Evolutionary conservation across 2,113 vertebrate species (phyloP), one percentile per base, ranked within the genome.

Genomic region (Paramisgurnus dabryanus): DNA sequence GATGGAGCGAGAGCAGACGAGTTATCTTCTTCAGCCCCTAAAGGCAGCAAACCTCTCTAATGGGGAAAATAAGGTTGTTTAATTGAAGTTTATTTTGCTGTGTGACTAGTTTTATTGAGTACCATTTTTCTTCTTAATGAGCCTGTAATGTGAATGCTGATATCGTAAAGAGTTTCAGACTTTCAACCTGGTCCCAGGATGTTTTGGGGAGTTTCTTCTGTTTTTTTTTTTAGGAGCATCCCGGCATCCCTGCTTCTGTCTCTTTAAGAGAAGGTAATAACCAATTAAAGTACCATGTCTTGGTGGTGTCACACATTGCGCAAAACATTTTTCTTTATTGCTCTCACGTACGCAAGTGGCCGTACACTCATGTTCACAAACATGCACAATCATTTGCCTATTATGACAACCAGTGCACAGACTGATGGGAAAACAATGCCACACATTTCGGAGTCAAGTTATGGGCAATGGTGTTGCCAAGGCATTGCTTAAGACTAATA

Each of bases 401-500:
- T 18, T 50, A 66, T 76, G 13, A 66, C 53, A 76, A 55, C 27
- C 61, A 39, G 15, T 41, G 7, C 58, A 5, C 40, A 73, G 53
- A 60, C 39, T 43, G 50, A 75, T 75, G 72, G 74, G 45, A 76
- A 76, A 50, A 13, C 39, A 61, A 70, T 18, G 50, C 34, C 68
- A 69, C 40, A 69, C 67, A 71, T 64, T 55, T 76, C 65, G 53
- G 68, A 71, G 76, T 64, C 68, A 79, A 50, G 50, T 49, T 43
- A 50, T 82, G n/a, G 34, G 64, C 41, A 49, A 11, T 13, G 22
- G 12, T 61, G 57, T 11, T 74, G 77, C 80, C 76, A 67, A 73
- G 43, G 66, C 84, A 91, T 93, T 94, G 93, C 91, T 87, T 85
- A 92, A 96, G 95, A 97, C 95, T 96, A 97, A 97, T 96, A 93